Percentiles rank a stretch among this genome's conserved stretches.
phyloP scores from a whole-genome alignment of 2,113 vertebrate genomes.

The Felis catus region F.catus_Fca126_mat1.0 CM031421.1:101960001-101960500 shows the following conservation, averaged over 20 bases:
- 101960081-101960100: background rate
- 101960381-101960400: accelerated
- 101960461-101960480: background rate
- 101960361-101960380: background rate
- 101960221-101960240: background rate
- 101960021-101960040: background rate
- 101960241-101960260: background rate
- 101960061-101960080: background rate
- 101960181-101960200: background rate
- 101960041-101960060: background rate
- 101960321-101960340: background rate
- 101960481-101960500: background rate
- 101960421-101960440: background rate
- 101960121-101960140: background rate
- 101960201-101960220: background rate
- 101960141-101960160: background rate
- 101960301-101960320: background rate
- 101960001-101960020: background rate
- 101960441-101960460: background rate
- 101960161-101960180: background rate
- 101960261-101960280: background rate
- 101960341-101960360: background rate
- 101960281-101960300: background rate
- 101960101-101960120: background rate
- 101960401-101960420: background rate